Evolutionary conservation across 2,113 vertebrate genomes (phyloP).

Genomic region (Petaurus breviceps): DNA sequence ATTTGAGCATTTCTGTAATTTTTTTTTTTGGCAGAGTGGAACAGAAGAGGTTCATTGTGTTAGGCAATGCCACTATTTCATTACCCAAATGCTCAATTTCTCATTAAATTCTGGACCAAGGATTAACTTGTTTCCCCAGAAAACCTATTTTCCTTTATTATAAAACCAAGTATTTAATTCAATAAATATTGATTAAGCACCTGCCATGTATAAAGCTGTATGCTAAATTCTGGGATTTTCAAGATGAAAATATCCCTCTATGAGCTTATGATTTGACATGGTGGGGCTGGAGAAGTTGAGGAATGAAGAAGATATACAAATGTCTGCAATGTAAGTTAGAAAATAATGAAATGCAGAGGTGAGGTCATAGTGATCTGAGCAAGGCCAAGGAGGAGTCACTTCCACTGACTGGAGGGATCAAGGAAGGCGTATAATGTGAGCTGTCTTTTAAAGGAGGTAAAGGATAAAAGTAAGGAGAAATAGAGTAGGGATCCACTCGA

Average conservation of each 20-base stretch:
- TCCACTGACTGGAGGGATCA: not conserved
- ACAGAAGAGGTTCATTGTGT: not conserved
- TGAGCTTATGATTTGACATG: not conserved
- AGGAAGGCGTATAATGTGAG: not conserved
- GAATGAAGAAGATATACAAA: not conserved
- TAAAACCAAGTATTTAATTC: not conserved
- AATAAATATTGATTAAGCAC: not conserved
- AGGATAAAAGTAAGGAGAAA: not conserved
- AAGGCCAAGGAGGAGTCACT: not conserved
- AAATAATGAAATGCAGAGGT: not conserved
- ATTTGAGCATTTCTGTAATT: not conserved
- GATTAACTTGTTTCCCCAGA: not conserved
- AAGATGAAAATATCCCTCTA: not conserved
- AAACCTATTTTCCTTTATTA: not conserved
- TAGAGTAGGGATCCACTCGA: no score
- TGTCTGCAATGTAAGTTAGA: not conserved
- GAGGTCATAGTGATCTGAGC: not conserved
- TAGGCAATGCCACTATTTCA: not conserved
- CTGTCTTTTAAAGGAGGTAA: not conserved
- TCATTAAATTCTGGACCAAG: not conserved
- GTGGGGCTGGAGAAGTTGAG: not conserved
- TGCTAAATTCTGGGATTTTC: not conserved
- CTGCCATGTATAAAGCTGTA: not conserved
- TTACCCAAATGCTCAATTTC: not conserved
- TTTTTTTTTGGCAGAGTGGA: not conserved